Base-by-base conservation (phyloP, 1,140 invertebrate species). In the Drosophila nasuta region DNA sequence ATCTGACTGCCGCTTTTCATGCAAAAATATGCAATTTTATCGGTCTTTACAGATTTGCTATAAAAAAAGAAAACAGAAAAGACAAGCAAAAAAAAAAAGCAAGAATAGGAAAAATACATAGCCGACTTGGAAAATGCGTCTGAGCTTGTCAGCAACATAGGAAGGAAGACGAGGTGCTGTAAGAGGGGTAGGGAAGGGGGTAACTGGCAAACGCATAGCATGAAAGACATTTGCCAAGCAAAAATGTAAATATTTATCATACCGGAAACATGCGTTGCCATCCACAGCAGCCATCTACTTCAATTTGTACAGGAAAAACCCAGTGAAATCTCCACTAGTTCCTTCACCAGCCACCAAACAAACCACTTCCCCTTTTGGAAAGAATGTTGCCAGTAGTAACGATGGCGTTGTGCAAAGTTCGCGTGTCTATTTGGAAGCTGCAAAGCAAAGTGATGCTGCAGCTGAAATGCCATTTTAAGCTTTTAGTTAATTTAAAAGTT, bases 21-120 rank as follows among this genome's bases (percentile, higher is more conserved):
- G 78, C 86, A 71, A 90, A 90, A 90, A 90, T 89, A 89, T 89
- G 85, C 85, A 89, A 89, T 89, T 89, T 89, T 89, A 89, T 89
- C 85, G 85, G 86, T 89, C 85, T 81, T 89, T 90, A 89, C 85
- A 89, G 85, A 89, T 89, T 89, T 90, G 25, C 78, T 75, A 76
- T 66, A 69, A 46, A 46, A 30, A 28, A 15, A 51, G 62, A 72
- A 59, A 35, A 54, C 5, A 56, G 43, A 48, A 62, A 13, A 35
- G 30, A 15, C 38, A 51, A 58, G 35, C 51, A 60, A 51, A 81
- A 68, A 65, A 66, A 48, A 81, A 15, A 62, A 46, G 20, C 20
- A 25, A 25, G 20, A 25, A 25, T 25, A 25, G 20, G 48, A 75
- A 60, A 70, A 79, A 71, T 51, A 71, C 54, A 71, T 48, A 41